Evolutionary conservation across 2,113 vertebrate genomes (phyloP).

Genomic region (Calyptommatus sinebrachiatus): DNA sequence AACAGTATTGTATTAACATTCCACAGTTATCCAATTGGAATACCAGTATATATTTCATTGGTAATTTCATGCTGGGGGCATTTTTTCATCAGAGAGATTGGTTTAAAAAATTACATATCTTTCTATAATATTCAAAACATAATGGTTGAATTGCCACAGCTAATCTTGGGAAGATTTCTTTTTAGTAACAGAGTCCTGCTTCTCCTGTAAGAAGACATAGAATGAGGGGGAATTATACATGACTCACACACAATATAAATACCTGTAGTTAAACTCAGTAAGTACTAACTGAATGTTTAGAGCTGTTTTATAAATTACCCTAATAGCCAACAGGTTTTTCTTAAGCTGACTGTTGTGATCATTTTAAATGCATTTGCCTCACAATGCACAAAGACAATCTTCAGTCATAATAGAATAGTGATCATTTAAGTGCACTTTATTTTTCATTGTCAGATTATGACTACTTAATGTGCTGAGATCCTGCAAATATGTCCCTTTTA

Average conservation of each 20-base stretch:
- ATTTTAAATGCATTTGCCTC: background rate
- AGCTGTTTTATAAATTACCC: conserved; percentile 26
- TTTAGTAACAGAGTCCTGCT: conserved; percentile 37
- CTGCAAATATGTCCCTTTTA: no score
- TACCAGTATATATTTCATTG: no score
- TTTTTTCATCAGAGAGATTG: background rate
- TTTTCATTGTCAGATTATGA: no score
- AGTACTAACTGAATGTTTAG: conserved; percentile 35
- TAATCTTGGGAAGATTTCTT: conserved; percentile 46
- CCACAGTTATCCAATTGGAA: no score
- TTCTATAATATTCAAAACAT: background rate
- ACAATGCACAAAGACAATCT: background rate
- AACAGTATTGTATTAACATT: no score
- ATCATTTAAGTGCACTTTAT: background rate
- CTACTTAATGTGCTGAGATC: no score
- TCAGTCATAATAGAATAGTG: background rate
- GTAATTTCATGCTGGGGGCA: background rate
- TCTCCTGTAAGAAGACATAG: conserved; percentile 46
- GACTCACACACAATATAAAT: conserved; percentile 32
- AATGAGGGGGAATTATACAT: conserved; percentile 48
- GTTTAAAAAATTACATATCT: background rate
- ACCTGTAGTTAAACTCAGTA: conserved; percentile 29
- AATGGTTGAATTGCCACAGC: conserved; percentile 38
- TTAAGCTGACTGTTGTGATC: background rate
- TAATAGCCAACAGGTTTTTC: background rate